Base-by-base conservation (phyloP, 1,140 invertebrate genomes). In the Arion vulgaris region DNA sequence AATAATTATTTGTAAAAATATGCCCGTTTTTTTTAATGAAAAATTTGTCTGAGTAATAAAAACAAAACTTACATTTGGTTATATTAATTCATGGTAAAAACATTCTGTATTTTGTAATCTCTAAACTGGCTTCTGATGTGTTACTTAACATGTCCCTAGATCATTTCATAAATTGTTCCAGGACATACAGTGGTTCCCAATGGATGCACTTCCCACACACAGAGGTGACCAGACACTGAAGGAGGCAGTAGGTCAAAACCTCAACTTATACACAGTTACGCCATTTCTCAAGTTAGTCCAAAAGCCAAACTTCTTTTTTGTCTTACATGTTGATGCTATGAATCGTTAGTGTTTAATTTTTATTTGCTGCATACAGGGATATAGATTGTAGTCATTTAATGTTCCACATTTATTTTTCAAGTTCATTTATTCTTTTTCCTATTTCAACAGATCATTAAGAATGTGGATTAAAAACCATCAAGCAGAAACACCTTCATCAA, bases 121-220 rank as follows among this genome's bases (percentile, higher is more conserved):
- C n/a, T n/a, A n/a, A n/a, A n/a, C n/a, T n/a, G n/a, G n/a, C n/a
- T n/a, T n/a, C n/a, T n/a, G n/a, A n/a, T n/a, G 41, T 45, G 15
- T 45, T 15, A 5, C 5, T 45, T 45, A 45, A 45, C 15, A 45
- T 45, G 15, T 45, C 41, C 41, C 41, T 45, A 45, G 41, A 28
- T 7, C 19, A 9, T 57, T 79, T n/a, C 32, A 1, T 79, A 2
- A 68, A 36, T 39, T 0, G 38, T 66, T 78, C 57, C 39, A 80
- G 78, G 78, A 80, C 32, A 80, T 80, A 34, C 78, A 80, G 51
- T 80, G 78, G 78, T 80, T 80, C 26, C 78, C 78, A 28, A 45
- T 80, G 41, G 66, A 80, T 36, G 68, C 68, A 34, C 78, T 80
- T 36, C 78, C 51, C 39, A 80, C 39, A 19, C 62, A 49, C 62